These are phyloP conservation scores for Plagodis dolabraria DNA, from an alignment of 2,888 invertebrate species.

Conservation along the genomic window DNA sequence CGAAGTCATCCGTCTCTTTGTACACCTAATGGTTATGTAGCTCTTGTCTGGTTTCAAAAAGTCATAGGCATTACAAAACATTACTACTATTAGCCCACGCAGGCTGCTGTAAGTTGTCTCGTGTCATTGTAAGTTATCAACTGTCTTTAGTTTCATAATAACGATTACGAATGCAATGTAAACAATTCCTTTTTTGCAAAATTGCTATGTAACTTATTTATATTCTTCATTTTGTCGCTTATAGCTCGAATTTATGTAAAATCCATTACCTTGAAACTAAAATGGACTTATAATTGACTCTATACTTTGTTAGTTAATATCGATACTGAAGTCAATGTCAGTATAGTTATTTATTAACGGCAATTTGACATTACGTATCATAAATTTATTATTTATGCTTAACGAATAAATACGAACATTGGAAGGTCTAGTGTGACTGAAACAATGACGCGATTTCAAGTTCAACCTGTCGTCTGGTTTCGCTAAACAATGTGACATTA, in stretches of 20 bases:
- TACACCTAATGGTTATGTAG: slow-evolving; percentile 25
- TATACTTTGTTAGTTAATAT: not conserved
- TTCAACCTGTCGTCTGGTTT: slow-evolving; percentile 61
- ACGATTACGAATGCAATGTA: slow-evolving; percentile 7
- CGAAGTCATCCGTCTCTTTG: slow-evolving; percentile 27
- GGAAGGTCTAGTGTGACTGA: slow-evolving; percentile 34
- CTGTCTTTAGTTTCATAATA: slow-evolving; percentile 15
- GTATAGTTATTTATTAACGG: slow-evolving; percentile 11
- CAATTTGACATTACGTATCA: slow-evolving; percentile 17
- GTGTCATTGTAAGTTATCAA: slow-evolving; percentile 17
- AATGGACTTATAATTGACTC: too few species aligned
- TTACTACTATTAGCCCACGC: slow-evolving; percentile 27
- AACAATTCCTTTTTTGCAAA: slow-evolving; percentile 10
- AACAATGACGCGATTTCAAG: slow-evolving; percentile 63
- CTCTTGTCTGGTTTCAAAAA: slow-evolving; percentile 24
- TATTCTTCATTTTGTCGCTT: too few species aligned
- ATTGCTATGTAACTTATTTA: not conserved
- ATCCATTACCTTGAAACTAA: too few species aligned
- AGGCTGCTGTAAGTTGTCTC: slow-evolving; percentile 1
- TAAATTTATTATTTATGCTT: slow-evolving; percentile 39
- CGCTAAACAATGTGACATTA: slow-evolving; percentile 72
- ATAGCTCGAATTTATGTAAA: too few species aligned
- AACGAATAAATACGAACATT: slow-evolving; percentile 25
- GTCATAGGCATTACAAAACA: slow-evolving; percentile 20
- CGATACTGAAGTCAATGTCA: slow-evolving; percentile 15